A percentile compares a stretch with the other conserved stretches of the same genome.
These are phyloP conservation scores for Cherax quadricarinatus DNA, from an alignment of 1,140 invertebrate genomes.

Conservation along the genomic window DNA sequence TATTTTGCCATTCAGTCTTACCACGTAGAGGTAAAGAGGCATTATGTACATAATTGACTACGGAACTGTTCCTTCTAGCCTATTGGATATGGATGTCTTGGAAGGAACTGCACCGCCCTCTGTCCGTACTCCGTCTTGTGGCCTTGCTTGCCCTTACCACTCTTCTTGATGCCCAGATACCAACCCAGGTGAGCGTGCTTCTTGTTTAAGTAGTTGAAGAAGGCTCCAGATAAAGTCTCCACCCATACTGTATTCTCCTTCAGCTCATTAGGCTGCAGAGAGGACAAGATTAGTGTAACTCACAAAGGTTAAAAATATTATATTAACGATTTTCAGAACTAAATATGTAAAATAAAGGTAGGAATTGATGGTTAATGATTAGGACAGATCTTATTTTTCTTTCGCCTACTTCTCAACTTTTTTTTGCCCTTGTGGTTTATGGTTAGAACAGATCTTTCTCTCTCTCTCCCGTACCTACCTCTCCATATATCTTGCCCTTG, in stretches of 20 bases:
- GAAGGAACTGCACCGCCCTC: constrained; percentile 82
- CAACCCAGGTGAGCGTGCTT: constrained; percentile 81
- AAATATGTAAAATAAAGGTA: too few relatives aligned
- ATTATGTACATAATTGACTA: background rate
- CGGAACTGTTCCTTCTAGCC: constrained; percentile 18
- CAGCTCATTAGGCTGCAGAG: constrained; percentile 78
- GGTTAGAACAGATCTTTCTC: too few relatives aligned
- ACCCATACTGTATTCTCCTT: constrained; percentile 81
- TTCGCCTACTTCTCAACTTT: background rate
- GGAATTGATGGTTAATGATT: background rate
- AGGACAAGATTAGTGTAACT: background rate
- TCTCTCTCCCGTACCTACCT: constrained; percentile 77
- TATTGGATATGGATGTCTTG: constrained; percentile 76
- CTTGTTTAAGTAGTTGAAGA: constrained; percentile 79
- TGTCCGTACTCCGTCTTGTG: constrained; percentile 80
- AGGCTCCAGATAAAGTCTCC: constrained; percentile 80
- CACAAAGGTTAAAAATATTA: too few relatives aligned
- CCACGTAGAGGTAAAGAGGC: background rate
- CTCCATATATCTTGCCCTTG: constrained; percentile 81
- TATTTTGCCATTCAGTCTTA: background rate
- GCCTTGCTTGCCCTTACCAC: constrained; percentile 81
- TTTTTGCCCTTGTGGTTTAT: background rate
- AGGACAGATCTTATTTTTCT: background rate
- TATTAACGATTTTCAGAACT: too few relatives aligned
- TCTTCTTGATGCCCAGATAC: constrained; percentile 83